Evolutionary conservation across 64 coral and sea anemone species (phyloP).

Genomic region (Montipora capricornis): DNA sequence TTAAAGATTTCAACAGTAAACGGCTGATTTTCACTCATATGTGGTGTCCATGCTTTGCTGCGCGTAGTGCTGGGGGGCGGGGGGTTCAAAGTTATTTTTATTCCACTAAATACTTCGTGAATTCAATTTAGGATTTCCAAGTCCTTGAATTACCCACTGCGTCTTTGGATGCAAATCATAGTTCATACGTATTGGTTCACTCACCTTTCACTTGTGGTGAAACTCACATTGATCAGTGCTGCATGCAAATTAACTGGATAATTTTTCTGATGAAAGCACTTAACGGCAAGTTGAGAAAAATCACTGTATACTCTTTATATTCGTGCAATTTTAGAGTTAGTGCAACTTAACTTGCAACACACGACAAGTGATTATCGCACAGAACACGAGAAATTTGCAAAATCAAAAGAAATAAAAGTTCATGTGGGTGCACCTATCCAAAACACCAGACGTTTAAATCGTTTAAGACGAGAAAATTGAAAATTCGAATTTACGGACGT

Average conservation of each 20-base stretch:
- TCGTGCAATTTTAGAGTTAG: not conserved
- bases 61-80: too few species aligned
- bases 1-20: constrained; percentile 6
- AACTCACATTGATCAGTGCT: not conserved
- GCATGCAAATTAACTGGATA: not conserved
- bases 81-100: too few species aligned
- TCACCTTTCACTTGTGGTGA: not conserved
- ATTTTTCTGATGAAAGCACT: constrained; percentile 8
- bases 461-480: too few species aligned
- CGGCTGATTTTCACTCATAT: not conserved
- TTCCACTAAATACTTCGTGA: too few species aligned
- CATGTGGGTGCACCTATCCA: not conserved
- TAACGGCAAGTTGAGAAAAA: not conserved
- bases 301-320: not conserved
- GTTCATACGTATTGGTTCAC: not conserved
- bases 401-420: not conserved
- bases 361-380: not conserved
- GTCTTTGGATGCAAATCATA: constrained; percentile 16
- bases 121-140: not conserved
- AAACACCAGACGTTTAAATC: not conserved
- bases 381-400: not conserved
- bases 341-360: not conserved
- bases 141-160: not conserved
- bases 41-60: too few species aligned
- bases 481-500: too few species aligned